These are phyloP conservation scores for Heliconius ethilla DNA, from an alignment of 2,888 invertebrate species.

Conservation along the genomic window DNA sequence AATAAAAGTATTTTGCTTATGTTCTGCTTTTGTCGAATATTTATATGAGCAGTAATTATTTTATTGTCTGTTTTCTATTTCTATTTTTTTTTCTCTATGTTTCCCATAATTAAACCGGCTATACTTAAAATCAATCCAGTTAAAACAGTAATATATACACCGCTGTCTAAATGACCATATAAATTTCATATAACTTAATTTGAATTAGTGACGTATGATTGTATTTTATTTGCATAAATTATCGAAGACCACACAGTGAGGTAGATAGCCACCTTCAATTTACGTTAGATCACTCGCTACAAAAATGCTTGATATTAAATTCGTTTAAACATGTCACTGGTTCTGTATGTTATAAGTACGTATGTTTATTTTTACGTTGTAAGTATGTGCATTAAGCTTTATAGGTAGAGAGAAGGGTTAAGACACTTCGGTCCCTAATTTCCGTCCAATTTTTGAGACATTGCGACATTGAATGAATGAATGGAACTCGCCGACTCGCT, in stretches of 20 bases:
- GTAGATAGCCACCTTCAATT: conserved; percentile 62
- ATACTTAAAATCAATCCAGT: not conserved
- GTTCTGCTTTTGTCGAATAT: not conserved
- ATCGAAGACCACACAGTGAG: conserved; percentile 50
- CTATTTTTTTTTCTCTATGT: not conserved
- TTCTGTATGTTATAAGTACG: not conserved
- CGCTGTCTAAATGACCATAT: not conserved
- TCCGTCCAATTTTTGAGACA: not conserved
- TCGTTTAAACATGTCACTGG: not conserved
- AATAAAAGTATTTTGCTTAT: not conserved
- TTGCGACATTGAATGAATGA: not conserved
- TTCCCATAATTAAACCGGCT: not conserved
- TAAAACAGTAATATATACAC: not conserved
- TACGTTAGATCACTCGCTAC: conserved; percentile 51
- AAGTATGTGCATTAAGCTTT: too few relatives aligned
- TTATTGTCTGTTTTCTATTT: not conserved
- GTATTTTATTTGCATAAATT: conserved; percentile 47
- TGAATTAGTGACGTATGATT: conserved; percentile 34
- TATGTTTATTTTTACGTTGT: not conserved
- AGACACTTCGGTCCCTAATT: not conserved
- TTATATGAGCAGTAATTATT: not conserved
- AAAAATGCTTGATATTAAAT: not conserved
- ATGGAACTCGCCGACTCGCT: not conserved
- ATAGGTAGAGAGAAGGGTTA: too few relatives aligned
- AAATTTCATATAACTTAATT: conserved; percentile 27